Evolutionary conservation across 2,113 vertebrate genomes (phyloP).

Genomic region (Scatophagus argus): DNA sequence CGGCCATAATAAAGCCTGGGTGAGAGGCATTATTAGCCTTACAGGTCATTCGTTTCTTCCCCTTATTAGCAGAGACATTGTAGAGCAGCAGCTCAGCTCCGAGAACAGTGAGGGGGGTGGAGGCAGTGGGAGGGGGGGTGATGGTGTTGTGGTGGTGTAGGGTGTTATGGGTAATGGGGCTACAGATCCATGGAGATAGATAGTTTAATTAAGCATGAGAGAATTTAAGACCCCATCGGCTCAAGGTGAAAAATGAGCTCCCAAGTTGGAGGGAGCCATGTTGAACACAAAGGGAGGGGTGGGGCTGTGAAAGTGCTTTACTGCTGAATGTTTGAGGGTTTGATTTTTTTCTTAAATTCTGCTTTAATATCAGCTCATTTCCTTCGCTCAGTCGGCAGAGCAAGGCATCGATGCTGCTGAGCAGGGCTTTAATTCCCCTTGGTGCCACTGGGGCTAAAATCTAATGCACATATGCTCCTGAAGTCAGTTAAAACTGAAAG

Average conservation of each 20-base stretch:
- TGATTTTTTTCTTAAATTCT: neutral
- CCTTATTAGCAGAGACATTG: conserved; percentile 58
- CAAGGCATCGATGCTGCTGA: neutral
- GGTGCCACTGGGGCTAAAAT: neutral
- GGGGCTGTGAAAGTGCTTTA: neutral
- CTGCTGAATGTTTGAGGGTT: neutral
- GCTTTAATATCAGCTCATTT: neutral
- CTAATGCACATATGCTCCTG: neutral
- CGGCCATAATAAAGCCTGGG: conserved; percentile 18
- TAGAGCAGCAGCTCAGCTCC: conserved; percentile 6
- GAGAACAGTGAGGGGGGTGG: neutral
- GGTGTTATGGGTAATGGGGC: conserved; percentile 70
- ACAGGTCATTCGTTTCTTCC: conserved; percentile 52
- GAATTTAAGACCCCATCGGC: conserved; percentile 72
- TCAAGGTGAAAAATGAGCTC: conserved; percentile 66
- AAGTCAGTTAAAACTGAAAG: neutral
- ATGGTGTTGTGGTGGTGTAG: neutral
- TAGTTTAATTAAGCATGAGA: conserved; percentile 75
- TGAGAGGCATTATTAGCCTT: conserved; percentile 48
- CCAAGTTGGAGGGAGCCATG: conserved; percentile 18
- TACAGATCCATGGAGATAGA: conserved; percentile 67
- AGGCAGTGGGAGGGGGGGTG: neutral
- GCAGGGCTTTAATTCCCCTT: neutral
- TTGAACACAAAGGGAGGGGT: neutral
- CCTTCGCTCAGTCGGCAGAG: neutral